Conservation (phyloP, 1,140 invertebrate genomes). For the Asbolus verrucosus region DNA sequence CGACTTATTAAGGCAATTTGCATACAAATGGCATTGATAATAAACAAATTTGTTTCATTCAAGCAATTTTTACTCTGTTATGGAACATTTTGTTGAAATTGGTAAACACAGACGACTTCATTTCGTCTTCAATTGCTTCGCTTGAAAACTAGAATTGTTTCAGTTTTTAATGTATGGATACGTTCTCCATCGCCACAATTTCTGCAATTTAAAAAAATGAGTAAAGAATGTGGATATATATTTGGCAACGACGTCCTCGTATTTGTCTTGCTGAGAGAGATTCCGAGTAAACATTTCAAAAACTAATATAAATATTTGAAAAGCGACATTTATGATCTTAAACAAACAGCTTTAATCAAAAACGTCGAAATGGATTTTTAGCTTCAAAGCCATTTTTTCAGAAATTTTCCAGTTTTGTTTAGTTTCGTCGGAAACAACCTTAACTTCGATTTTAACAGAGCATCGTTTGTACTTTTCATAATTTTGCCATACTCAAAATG, state of each 20-base stretch:
- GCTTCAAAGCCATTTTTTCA: too few species aligned
- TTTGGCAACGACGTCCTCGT: constrained; percentile 6
- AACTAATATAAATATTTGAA: constrained; percentile 27
- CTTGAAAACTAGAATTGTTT: too few species aligned
- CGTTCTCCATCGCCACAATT: too few species aligned
- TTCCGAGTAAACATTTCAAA: constrained; percentile 24
- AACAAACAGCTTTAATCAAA: too few species aligned
- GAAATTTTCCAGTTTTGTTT: too few species aligned
- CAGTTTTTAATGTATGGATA: too few species aligned
- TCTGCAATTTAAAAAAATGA: constrained; percentile 8
- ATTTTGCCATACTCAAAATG: too few species aligned
- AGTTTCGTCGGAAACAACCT: too few species aligned
- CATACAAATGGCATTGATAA: constrained; percentile 2
- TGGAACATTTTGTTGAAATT: not conserved
- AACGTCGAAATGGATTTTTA: too few species aligned
- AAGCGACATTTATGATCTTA: constrained; percentile 20
- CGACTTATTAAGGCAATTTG: constrained; percentile 9
- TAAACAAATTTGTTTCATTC: not conserved
- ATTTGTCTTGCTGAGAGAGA: constrained; percentile 19
- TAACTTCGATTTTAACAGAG: too few species aligned
- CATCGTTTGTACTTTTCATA: too few species aligned
- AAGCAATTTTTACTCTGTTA: not conserved
- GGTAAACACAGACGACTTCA: not conserved
- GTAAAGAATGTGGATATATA: constrained; percentile 21
- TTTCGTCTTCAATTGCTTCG: too few species aligned